Base-by-base conservation (phyloP, 2,888 invertebrate species). In the Lysandra bellargus region DNA sequence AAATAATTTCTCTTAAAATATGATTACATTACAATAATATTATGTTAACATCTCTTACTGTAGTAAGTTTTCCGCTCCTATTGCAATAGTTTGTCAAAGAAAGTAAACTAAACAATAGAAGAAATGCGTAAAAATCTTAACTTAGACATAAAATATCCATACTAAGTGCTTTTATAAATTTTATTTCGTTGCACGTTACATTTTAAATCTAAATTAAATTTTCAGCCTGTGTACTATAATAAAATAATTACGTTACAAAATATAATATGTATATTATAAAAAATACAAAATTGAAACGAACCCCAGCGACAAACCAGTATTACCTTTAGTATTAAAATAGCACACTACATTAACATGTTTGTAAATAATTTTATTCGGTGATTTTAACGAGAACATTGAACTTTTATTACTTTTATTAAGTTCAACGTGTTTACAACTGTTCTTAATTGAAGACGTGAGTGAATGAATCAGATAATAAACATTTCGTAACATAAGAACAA, bases 301-400 rank as follows among this genome's bases (percentile, higher is more conserved):
- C 69, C 75, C 49, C 75, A 49, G 75, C 75, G 49, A 75, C 75
- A 23, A 23, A 23, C 53, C 76, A 76, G 76, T 76, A 76, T 76
- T 76, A 76, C 49, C 49, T 76, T 53, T 57, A 76, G 76, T 76
- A 76, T 76, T 76, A 53, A 76, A 30, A 57, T 76, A 76, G 33
- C 57, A 76, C 57, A 33, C 30, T 30, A 37, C 53, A 33, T 76
- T 53, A 76, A 53, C 76, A 57, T 57, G 57, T 33, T 57, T 76
- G 76, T 76, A 76, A 76, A 76, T 76, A 57, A 17, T 57, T 76
- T 76, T 33, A 33, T 76, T 76, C 53, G 9, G 14, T 44, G n/a
- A 53, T 76, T 76, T 76, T 76, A 57, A 33, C 17, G 6, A 30
- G 53, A 49, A 17, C 33, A 57, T 76, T 53, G 30, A 23, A 23